phyloP scores from a whole-genome alignment of 2,797 vertebrate genomes.

The Platyrinchus mystaceus region DNA sequence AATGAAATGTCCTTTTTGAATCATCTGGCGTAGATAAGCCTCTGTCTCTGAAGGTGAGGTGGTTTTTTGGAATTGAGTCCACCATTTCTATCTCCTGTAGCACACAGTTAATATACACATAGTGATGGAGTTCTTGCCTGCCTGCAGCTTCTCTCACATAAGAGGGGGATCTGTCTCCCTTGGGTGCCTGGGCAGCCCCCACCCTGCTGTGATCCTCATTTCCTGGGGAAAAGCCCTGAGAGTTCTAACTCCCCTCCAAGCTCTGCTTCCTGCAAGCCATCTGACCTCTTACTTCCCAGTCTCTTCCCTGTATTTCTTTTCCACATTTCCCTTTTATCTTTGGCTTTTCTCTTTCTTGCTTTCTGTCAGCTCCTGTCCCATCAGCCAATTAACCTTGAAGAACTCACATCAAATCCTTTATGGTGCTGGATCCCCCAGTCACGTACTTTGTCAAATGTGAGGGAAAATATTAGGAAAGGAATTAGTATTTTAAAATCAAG shows the following conservation, averaged over 20 bases:
- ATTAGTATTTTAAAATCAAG: not conserved
- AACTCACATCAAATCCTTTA: not conserved
- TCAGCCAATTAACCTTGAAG: not conserved
- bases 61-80: not conserved
- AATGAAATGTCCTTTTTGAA: not conserved
- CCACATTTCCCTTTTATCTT: not conserved
- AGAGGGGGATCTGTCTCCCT: not conserved
- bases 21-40: rapidly evolving
- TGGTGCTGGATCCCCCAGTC: not conserved
- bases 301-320: not conserved
- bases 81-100: not conserved
- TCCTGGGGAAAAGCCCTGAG: not conserved
- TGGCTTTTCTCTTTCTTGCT: not conserved
- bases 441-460: not conserved
- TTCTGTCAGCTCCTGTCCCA: not conserved
- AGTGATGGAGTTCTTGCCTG: not conserved
- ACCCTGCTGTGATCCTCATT: not conserved
- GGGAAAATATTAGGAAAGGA: not conserved
- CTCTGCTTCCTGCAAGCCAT: not conserved
- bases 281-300: not conserved
- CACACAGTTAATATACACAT: not conserved
- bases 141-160: not conserved
- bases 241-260: not conserved
- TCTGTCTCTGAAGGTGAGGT: not conserved
- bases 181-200: not conserved